Evolutionary conservation across 1,140 invertebrate species (phyloP).

Genomic region (Aethina tumida): DNA sequence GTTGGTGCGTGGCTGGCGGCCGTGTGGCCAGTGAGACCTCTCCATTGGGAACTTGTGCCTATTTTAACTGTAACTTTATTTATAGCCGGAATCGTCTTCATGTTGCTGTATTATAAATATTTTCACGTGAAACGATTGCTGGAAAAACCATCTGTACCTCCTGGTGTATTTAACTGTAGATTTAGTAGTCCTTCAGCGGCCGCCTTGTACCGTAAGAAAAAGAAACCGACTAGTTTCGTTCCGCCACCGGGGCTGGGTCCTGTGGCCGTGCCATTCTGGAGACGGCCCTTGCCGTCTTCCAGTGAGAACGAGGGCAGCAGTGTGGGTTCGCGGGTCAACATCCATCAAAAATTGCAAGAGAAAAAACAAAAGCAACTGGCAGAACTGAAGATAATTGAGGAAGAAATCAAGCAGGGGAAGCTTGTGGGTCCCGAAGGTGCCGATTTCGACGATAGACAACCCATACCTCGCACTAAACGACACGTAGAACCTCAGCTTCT

Average conservation of each 20-base stretch:
- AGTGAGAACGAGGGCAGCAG: conserved; percentile 59
- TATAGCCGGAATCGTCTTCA: conserved; percentile 68
- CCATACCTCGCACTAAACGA: conserved; percentile 46
- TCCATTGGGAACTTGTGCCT: conserved; percentile 39
- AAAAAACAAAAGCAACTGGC: conserved; percentile 82
- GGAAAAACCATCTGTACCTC: conserved; percentile 43
- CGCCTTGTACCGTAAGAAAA: conserved; percentile 66
- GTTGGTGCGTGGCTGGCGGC: conserved; percentile 56
- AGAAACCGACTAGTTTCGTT: conserved; percentile 79
- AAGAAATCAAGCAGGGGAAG: conserved; percentile 72
- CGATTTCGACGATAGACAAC: conserved; percentile 42
- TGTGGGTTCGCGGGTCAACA: conserved; percentile 67
- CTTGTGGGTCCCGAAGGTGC: conserved; percentile 33
- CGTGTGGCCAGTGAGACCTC: conserved; percentile 32
- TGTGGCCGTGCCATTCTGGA: conserved; percentile 65
- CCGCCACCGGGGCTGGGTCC: conserved; percentile 55
- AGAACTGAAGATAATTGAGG: conserved; percentile 68
- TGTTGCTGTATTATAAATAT: conserved; percentile 75
- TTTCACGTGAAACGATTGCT: conserved; percentile 53
- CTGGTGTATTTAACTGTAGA: conserved; percentile 81
- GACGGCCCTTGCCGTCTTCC: conserved; percentile 55
- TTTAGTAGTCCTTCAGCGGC: conserved; percentile 45
- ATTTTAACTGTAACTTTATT: conserved; percentile 47
- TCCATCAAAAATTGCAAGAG: conserved; percentile 77
- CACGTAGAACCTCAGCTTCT: conserved; percentile 40